Percentiles rank a stretch among this genome's conserved stretches.
phyloP scores from a whole-genome alignment of 2,113 vertebrate genomes.

The Strix aluco region DNA sequence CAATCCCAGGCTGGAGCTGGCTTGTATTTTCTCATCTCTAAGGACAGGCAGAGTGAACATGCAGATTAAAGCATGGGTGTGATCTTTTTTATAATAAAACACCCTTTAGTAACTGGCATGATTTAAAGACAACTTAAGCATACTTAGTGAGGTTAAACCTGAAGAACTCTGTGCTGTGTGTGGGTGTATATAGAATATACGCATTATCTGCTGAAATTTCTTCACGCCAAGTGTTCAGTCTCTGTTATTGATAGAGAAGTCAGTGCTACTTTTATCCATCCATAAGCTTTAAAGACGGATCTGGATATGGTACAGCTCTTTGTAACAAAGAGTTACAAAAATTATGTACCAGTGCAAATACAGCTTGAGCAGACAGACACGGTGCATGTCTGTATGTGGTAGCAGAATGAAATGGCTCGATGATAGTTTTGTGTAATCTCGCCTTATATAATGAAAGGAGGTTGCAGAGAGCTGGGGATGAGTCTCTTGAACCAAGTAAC shows the following conservation, averaged over 20 bases:
- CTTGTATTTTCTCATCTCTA: background rate
- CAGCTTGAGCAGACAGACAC: background rate
- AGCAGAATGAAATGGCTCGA: background rate
- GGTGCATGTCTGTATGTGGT: background rate
- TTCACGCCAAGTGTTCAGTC: background rate
- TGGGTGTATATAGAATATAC: background rate
- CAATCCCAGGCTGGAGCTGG: background rate
- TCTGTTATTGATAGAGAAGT: background rate
- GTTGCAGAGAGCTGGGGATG: too few relatives aligned
- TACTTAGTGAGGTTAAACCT: background rate
- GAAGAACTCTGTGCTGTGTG: background rate
- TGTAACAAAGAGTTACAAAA: background rate
- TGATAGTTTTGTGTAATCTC: background rate
- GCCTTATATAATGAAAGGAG: background rate
- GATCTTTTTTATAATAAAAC: background rate
- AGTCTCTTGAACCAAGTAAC: too few relatives aligned
- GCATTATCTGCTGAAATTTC: background rate
- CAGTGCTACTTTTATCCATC: background rate
- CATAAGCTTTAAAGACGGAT: background rate
- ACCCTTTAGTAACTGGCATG: background rate
- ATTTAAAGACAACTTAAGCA: background rate
- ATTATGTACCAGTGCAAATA: background rate
- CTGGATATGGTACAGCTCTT: background rate
- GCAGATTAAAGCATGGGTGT: background rate
- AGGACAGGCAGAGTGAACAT: background rate